These are phyloP conservation scores for Pseudoatta argentina DNA, from an alignment of 1,140 invertebrate genomes.

Conservation along the genomic window DNA sequence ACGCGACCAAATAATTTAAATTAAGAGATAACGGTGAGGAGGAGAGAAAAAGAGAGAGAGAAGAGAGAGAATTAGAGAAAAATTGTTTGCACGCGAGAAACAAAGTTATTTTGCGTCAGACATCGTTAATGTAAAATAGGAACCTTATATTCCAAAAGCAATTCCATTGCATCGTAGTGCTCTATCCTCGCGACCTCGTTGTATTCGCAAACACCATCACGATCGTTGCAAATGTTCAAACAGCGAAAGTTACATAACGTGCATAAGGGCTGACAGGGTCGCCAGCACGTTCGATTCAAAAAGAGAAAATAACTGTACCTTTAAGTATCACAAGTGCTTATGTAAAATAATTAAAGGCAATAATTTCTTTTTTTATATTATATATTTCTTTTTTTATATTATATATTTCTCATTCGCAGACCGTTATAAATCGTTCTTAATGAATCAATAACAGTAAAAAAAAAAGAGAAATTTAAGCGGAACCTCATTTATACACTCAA, in stretches of 20 bases:
- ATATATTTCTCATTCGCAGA: neutral
- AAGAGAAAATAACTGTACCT: neutral
- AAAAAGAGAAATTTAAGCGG: neutral
- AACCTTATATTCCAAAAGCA: slow-evolving; percentile 30
- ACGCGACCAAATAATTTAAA: slow-evolving; percentile 40
- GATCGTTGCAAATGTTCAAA: slow-evolving; percentile 44
- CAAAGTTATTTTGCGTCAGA: slow-evolving; percentile 32
- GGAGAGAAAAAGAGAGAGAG: neutral
- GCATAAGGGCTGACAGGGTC: neutral
- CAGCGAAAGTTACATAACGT: slow-evolving; percentile 20
- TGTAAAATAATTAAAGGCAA: neutral
- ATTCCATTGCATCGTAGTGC: neutral
- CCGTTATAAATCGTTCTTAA: too few relatives aligned
- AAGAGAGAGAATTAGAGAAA: neutral
- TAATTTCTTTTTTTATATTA: neutral
- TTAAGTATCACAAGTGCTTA: neutral
- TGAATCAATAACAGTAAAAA: neutral
- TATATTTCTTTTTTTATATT: neutral
- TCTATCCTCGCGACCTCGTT: neutral
- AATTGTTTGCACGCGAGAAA: slow-evolving; percentile 3
- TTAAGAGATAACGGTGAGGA: neutral
- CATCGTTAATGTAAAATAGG: slow-evolving; percentile 12
- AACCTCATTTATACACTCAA: neutral
- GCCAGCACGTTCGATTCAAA: neutral
- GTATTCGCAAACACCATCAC: slow-evolving; percentile 17